These are phyloP conservation scores for Chaetophractus vellerosus DNA, from an alignment of 2,797 vertebrate species.

Conservation along the genomic window DNA sequence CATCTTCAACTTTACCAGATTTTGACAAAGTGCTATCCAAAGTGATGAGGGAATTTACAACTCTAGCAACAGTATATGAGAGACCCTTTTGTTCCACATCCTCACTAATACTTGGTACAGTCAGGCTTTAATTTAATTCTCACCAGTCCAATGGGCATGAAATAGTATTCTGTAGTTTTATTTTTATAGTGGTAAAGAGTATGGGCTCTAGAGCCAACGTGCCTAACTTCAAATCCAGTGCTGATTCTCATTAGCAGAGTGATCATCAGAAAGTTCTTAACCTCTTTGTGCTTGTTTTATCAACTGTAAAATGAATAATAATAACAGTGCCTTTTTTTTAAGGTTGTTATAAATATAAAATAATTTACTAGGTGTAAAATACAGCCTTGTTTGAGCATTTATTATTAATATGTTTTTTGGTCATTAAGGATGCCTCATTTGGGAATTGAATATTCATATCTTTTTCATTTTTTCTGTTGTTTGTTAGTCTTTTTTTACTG, in stretches of 20 bases:
- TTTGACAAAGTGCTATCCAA: too few relatives aligned
- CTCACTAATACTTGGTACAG: too few relatives aligned
- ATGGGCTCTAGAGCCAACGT: too few relatives aligned
- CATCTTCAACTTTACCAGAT: too few relatives aligned
- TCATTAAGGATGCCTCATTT: neutral
- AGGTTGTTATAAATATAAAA: neutral
- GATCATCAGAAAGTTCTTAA: neutral
- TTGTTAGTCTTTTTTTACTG: neutral
- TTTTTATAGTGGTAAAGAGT: neutral
- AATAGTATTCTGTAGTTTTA: too few relatives aligned
- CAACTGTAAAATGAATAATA: neutral
- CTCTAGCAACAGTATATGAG: too few relatives aligned
- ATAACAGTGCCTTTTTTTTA: neutral
- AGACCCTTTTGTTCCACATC: neutral
- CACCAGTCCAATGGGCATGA: too few relatives aligned
- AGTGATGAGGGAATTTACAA: too few relatives aligned
- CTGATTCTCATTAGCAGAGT: neutral
- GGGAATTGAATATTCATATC: neutral
- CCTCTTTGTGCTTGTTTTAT: neutral
- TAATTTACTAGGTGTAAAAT: neutral
- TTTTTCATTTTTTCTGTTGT: neutral
- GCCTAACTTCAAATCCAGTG: neutral
- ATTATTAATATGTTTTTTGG: neutral
- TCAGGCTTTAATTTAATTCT: too few relatives aligned
- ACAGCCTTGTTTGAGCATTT: neutral